Conservation (phyloP, 2,888 invertebrate species). For the Laspeyria flexula region DNA sequence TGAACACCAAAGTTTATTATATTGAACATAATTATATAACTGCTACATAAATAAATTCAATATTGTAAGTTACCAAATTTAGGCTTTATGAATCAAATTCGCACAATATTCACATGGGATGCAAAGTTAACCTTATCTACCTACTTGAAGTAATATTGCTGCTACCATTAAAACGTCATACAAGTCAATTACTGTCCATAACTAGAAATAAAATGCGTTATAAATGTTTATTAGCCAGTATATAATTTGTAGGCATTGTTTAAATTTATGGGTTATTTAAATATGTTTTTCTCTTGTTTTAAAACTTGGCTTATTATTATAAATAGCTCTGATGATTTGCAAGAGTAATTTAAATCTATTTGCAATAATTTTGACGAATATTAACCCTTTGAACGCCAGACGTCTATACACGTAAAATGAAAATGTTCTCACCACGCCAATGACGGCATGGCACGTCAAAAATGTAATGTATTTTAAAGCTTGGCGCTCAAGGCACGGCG, state of each 20-base stretch:
- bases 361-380: slow-evolving; percentile 10
- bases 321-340: slow-evolving; percentile 11
- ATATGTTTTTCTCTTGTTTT: slow-evolving; percentile 3
- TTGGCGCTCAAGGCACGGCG: too few species aligned
- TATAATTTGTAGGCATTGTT: neutral
- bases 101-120: slow-evolving; percentile 52
- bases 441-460: too few species aligned
- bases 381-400: too few species aligned
- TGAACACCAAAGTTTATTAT: slow-evolving; percentile 75
- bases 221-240: slow-evolving; percentile 3
- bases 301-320: slow-evolving; percentile 4
- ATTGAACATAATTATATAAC: slow-evolving; percentile 43
- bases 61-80: slow-evolving; percentile 65
- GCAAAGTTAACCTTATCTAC: slow-evolving; percentile 24
- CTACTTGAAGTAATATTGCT: slow-evolving; percentile 11
- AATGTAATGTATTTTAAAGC: too few species aligned
- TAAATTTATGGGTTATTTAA: slow-evolving; percentile 1
- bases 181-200: slow-evolving; percentile 29
- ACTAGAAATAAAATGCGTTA: slow-evolving; percentile 3
- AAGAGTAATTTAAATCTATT: slow-evolving; percentile 15
- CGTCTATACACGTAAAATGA: too few species aligned
- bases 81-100: slow-evolving; percentile 61
- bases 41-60: slow-evolving; percentile 35
- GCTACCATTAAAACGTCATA: slow-evolving; percentile 12
- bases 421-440: too few species aligned